Evolutionary conservation across 2,113 vertebrate genomes (phyloP).

Genomic region (Calcarius ornatus): DNA sequence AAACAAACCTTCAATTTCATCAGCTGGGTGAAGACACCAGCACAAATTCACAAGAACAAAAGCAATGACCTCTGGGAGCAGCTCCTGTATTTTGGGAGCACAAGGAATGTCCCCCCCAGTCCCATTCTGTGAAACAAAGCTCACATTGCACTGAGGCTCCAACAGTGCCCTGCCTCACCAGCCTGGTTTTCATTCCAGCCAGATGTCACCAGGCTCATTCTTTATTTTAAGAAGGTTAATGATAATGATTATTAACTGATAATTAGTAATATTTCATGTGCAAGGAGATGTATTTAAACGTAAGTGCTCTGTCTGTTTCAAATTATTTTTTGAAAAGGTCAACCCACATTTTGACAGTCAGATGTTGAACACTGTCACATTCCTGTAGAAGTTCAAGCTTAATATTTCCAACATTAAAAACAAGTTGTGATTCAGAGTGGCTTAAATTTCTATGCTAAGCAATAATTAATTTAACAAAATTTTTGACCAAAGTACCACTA

Average conservation of each 20-base stretch:
- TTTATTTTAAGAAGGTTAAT: not conserved
- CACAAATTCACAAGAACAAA: not conserved
- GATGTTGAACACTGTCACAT: not conserved
- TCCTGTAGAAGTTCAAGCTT: not conserved
- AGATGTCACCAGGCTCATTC: not conserved
- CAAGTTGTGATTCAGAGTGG: not conserved
- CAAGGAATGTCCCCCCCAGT: not conserved
- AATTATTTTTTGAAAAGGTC: not conserved
- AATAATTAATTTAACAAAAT: not conserved
- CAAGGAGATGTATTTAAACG: not conserved
- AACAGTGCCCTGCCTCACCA: not conserved
- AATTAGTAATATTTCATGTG: not conserved
- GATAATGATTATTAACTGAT: not conserved
- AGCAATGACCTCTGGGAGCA: not conserved
- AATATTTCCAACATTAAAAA: not conserved
- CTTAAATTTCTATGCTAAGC: not conserved
- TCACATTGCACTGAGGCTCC: not conserved
- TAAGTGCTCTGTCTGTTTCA: not conserved
- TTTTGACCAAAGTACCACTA: not conserved
- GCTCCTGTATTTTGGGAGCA: rapidly evolving
- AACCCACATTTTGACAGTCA: not conserved
- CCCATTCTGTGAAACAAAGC: not conserved
- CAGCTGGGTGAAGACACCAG: not conserved
- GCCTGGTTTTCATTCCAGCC: not conserved
- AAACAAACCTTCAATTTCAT: not conserved